Evolutionary conservation across 2,888 invertebrate genomes (phyloP).

Genomic region (Timema podura): DNA sequence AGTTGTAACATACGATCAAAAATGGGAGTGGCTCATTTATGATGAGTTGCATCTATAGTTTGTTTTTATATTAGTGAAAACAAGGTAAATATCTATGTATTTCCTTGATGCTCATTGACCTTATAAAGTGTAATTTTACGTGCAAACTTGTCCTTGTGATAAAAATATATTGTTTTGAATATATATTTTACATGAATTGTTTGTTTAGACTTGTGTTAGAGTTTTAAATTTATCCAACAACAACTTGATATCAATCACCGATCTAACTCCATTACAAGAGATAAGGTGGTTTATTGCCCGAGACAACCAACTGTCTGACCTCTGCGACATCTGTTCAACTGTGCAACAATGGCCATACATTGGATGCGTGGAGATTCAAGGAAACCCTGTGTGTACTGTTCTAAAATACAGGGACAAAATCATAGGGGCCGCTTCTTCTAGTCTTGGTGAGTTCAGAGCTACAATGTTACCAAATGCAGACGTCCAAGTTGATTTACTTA

Average conservation of each 20-base stretch:
- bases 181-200: too few species aligned
- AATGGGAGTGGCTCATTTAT: too few species aligned
- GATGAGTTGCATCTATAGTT: too few species aligned
- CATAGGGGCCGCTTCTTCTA: conserved; percentile 54
- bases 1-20: too few species aligned
- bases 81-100: too few species aligned
- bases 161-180: too few species aligned
- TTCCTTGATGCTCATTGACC: too few species aligned
- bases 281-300: conserved; percentile 27
- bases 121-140: too few species aligned
- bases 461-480: too few species aligned
- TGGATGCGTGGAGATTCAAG: conserved; percentile 53
- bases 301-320: conserved; percentile 46
- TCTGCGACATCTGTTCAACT: conserved; percentile 52
- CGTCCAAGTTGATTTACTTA: too few species aligned
- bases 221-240: conserved; percentile 56
- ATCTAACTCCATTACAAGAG: conserved; percentile 30
- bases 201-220: conserved; percentile 52
- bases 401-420: conserved; percentile 64
- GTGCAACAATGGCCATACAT: conserved; percentile 54
- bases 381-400: conserved; percentile 60
- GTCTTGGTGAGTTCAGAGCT: conserved; percentile 50
- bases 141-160: too few species aligned
- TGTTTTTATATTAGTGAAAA: too few species aligned
- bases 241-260: conserved; percentile 33